Evolutionary conservation across 2,797 vertebrate genomes (phyloP).

Genomic region (Micropoecilia bifurca): DNA sequence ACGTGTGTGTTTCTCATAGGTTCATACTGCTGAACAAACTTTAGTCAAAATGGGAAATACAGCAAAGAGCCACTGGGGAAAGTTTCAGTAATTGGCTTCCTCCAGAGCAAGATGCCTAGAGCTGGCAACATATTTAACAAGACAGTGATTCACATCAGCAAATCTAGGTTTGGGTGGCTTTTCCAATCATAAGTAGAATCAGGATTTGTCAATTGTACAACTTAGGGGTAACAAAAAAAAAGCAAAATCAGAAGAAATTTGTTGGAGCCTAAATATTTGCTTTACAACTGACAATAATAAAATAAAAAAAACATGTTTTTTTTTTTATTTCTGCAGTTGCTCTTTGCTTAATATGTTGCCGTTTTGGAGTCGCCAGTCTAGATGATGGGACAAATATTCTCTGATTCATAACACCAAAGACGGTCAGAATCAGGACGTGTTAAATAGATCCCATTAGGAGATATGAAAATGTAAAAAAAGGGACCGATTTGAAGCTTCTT

Average conservation of each 20-base stretch:
- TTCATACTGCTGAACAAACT: not conserved
- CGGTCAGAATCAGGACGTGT: slow-evolving; percentile 54
- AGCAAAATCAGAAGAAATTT: not conserved
- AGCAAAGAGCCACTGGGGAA: not conserved
- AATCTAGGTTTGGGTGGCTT: not conserved
- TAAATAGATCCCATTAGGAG: slow-evolving; percentile 41
- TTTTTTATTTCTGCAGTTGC: slow-evolving; percentile 9
- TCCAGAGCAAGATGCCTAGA: not conserved
- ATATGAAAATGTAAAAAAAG: slow-evolving; percentile 41
- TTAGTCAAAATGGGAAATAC: not conserved
- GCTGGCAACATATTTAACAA: not conserved
- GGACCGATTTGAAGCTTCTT: slow-evolving; percentile 38
- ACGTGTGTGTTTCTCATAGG: not conserved
- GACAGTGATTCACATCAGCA: too few species aligned
- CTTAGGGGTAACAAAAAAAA: not conserved
- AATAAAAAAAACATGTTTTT: slow-evolving; percentile 5
- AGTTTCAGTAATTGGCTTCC: not conserved
- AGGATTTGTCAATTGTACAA: not conserved
- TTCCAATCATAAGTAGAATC: not conserved
- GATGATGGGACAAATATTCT: slow-evolving; percentile 23
- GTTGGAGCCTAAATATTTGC: not conserved
- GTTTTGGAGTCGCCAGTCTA: slow-evolving; percentile 47
- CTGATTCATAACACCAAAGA: slow-evolving; percentile 33
- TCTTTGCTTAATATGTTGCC: slow-evolving; percentile 20
- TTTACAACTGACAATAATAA: not conserved